These are phyloP conservation scores for Theretra japonica DNA, from an alignment of 2,888 invertebrate species.

Conservation along the genomic window DNA sequence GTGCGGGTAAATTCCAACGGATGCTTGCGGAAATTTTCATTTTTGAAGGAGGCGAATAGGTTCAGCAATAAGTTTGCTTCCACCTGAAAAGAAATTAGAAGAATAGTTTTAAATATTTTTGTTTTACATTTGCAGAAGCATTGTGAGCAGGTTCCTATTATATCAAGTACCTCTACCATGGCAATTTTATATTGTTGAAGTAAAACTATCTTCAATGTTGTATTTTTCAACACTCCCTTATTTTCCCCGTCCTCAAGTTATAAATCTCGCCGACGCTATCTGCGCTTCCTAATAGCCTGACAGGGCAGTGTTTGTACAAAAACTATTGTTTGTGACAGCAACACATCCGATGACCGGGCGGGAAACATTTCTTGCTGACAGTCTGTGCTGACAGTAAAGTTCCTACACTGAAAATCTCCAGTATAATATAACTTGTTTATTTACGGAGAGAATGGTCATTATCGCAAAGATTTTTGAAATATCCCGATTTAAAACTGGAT, in stretches of 20 bases:
- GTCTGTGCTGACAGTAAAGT: not conserved
- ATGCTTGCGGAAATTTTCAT: no score
- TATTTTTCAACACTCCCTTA: not conserved
- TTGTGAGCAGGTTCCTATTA: no score
- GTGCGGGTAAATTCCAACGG: no score
- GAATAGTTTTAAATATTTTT: no score
- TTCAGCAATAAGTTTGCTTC: no score
- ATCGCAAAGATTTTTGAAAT: not conserved
- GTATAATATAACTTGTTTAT: no score
- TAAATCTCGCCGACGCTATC: conserved; percentile 15
- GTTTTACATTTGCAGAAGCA: no score
- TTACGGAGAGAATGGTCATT: no score
- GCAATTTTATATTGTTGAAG: not conserved
- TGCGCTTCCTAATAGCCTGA: not conserved
- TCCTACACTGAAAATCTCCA: not conserved
- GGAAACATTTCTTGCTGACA: not conserved
- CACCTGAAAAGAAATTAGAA: no score
- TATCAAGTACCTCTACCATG: no score
- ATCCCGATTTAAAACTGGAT: no score
- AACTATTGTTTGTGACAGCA: not conserved
- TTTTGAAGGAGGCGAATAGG: no score
- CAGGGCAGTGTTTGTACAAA: not conserved
- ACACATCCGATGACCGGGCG: not conserved
- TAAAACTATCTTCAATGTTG: not conserved
- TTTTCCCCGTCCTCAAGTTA: not conserved